phyloP scores from a whole-genome alignment of 2,888 invertebrate species.

The Eupithecia centaureata region DNA sequence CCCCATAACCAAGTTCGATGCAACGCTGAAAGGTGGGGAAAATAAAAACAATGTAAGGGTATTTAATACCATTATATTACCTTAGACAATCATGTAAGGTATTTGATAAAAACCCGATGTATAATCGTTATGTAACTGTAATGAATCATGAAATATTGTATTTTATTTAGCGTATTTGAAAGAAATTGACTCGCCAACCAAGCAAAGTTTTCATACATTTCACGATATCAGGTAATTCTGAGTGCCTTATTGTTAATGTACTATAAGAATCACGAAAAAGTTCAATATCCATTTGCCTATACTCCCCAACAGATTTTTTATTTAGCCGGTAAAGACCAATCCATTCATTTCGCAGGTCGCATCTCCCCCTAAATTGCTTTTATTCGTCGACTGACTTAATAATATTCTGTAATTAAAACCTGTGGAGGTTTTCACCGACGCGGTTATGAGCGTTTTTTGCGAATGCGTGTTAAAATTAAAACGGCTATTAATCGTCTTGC shows the following conservation, averaged over 20 bases:
- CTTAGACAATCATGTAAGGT: too few relatives aligned
- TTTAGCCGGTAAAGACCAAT: constrained; percentile 3
- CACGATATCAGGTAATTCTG: not conserved
- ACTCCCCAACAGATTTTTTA: not conserved
- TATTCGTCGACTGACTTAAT: constrained; percentile 76
- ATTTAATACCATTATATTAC: too few relatives aligned
- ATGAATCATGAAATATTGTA: too few relatives aligned
- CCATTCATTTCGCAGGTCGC: constrained; percentile 46
- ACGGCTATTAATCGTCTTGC: constrained; percentile 58
- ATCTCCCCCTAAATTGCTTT: constrained; percentile 67
- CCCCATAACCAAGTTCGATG: too few relatives aligned
- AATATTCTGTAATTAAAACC: constrained; percentile 81
- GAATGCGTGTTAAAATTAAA: constrained; percentile 56
- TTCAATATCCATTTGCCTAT: not conserved
- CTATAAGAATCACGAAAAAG: not conserved
- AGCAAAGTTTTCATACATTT: not conserved
- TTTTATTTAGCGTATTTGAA: too few relatives aligned
- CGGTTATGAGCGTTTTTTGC: constrained; percentile 61
- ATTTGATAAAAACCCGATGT: too few relatives aligned
- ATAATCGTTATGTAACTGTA: too few relatives aligned
- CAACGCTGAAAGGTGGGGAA: too few relatives aligned
- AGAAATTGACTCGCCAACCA: too few relatives aligned
- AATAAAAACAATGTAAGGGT: too few relatives aligned
- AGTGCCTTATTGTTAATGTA: not conserved
- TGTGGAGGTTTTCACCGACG: constrained; percentile 65